Evolutionary conservation across 2,888 invertebrate genomes (phyloP), one percentile per base, ranked within the genome.

Genomic region (Candidula unifasciata): DNA sequence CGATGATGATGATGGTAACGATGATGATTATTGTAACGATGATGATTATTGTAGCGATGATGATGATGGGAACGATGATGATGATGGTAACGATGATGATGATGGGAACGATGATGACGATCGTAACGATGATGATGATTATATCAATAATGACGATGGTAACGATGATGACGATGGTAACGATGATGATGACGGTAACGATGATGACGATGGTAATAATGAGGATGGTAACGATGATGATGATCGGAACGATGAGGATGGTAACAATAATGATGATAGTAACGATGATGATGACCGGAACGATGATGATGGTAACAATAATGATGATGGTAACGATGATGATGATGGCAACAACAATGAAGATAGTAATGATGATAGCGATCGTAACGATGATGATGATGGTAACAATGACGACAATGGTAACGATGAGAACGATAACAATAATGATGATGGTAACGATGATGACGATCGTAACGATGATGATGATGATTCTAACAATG

Each of bases 351-450:
- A 52, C n/a, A 24, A 77, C 27, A 60, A 78, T 27, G 78, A 78
- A 18, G 78, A 78, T 78, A 60, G 57, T 78, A 35, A 78, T 78
- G 78, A 78, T 57, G 78, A 78, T 57, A 60, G 57, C 57, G 78
- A 57, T 77, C 54, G 54, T 77, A 27, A 77, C n/a, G 54, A 77
- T 77, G 57, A 77, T 77, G 27, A 54, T 54, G 54, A 77, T 54
- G 77, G 57, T 10, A 2, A 77, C 57, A 3, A 77, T 57, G 3
- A 57, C 57, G 76, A 76, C 37, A 27, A 76, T 37, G 76, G 37
- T 37, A 44, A 76, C 27, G 76, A 76, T 76, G 37, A 37, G 30
- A 27, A 76, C 37, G 76, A 76, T 30, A 44, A 76, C 37, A 44
- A 76, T 30, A 44, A 76, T 37, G 76, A 76, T 37, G 76, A 76